Evolutionary conservation across 2,888 invertebrate species (phyloP), one percentile per base, ranked within the genome.

Genomic region (Leucoma salicis): DNA sequence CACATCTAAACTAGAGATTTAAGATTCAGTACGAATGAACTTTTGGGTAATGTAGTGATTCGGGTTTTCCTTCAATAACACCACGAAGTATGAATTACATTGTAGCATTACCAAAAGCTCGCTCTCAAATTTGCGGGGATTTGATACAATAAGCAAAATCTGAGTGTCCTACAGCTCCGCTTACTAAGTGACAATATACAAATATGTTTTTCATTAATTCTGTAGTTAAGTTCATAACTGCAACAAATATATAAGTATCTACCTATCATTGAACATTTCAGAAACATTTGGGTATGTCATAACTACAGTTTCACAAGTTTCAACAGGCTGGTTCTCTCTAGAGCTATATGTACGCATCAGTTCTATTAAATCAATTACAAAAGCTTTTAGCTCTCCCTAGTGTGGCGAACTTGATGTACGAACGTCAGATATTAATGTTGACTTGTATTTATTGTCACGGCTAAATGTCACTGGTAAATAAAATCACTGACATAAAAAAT

Each of bases 341-440:
- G 21, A 2, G 21, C 21, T 5, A 5, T 8, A 1, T 8, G 21
- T 4, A 21, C 21, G 7, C 35, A 35, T 27, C 14, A 25, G 14
- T 15, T 29, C 27, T 43, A 39, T 42, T 47, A 35, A 44, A 47
- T 35, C 44, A 33, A 42, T 41, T 43, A 52, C 16, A 43, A 28
- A 27, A 46, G 29, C 39, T 33, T 58, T 57, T 34, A 34, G 39
- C 27, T 15, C 34, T 31, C 43, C 35, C 28, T 12, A 31, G 43
- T 54, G 57, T 53, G 39, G 46, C 24, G 10, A 57, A 53, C 28
- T 57, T 40, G 44, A 31, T 21, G 8, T 21, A 21, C 6, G n/a
- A 2, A 4, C 5, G 3, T 21, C 2, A 8, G 6, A n/a, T n/a
- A n/a, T n/a, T 21, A 4, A 21, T 8, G 6, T 21, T 21, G 21